phyloP scores from a whole-genome alignment of 1,140 invertebrate genomes.

The Drosophila nikananu region DNA sequence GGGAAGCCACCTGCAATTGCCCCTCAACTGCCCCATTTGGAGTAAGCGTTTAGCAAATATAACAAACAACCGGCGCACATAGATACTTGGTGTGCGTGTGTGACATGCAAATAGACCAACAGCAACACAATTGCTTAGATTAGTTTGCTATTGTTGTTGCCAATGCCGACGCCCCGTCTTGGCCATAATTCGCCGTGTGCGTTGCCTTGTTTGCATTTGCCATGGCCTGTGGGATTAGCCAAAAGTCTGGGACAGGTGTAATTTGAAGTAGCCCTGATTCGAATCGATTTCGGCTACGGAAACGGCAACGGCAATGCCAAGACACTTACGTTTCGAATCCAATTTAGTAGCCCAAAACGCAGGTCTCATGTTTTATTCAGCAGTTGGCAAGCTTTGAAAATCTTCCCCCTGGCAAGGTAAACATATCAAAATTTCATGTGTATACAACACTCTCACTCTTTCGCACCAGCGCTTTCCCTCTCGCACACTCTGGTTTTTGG shows the following conservation, averaged over 20 bases:
- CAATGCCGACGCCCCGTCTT: constrained; percentile 26
- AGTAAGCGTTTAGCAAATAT: constrained; percentile 75
- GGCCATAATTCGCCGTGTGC: constrained; percentile 38
- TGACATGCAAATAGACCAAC: constrained; percentile 54
- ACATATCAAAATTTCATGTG: constrained; percentile 50
- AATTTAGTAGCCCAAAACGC: constrained; percentile 46
- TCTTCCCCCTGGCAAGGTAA: constrained; percentile 25
- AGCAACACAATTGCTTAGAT: constrained; percentile 69
- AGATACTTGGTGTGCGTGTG: constrained; percentile 38
- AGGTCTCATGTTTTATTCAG: constrained; percentile 59
- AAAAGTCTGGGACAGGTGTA: constrained; percentile 50
- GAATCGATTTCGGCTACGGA: constrained; percentile 39
- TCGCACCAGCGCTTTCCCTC: constrained; percentile 5
- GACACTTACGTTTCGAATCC: constrained; percentile 44
- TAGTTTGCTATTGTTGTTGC: constrained; percentile 46
- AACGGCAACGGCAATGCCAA: constrained; percentile 12
- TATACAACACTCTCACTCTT: constrained; percentile 40
- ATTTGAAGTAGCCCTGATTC: constrained; percentile 54
- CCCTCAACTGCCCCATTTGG: constrained; percentile 31
- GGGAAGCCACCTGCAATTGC: constrained; percentile 57
- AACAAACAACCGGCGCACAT: constrained; percentile 63
- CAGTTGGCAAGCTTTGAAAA: constrained; percentile 24
- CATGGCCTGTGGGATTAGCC: constrained; percentile 47
- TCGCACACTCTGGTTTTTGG: neutral
- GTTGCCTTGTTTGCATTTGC: constrained; percentile 9